Conservation (phyloP, 2,888 invertebrate genomes). For the Pristionchus exspectatus region DNA sequence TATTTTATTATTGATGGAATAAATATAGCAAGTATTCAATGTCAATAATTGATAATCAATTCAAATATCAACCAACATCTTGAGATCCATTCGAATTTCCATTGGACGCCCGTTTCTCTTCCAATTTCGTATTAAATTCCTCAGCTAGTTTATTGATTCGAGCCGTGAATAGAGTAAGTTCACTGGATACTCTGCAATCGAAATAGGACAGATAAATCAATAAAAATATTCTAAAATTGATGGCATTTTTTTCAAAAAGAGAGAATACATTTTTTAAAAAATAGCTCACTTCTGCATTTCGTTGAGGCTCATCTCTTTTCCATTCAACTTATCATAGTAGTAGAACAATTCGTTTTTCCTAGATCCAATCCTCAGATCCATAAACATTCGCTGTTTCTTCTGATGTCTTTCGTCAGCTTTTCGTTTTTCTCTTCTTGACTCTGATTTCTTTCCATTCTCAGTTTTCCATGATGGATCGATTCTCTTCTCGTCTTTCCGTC, state of each 20-base stretch:
- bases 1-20: neutral
- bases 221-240: too few species aligned
- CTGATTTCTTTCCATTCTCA: neutral
- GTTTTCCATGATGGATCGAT: constrained; percentile 10
- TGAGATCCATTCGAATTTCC: neutral
- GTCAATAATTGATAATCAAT: neutral
- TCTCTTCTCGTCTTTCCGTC: neutral
- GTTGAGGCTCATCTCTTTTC: neutral
- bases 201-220: neutral
- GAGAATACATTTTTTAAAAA: too few species aligned
- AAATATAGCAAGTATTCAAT: neutral
- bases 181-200: neutral
- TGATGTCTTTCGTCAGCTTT: neutral
- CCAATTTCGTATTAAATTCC: neutral
- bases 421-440: neutral
- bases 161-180: neutral
- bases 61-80: neutral
- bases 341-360: constrained; percentile 15
- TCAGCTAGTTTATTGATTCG: neutral
- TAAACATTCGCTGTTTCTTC: neutral
- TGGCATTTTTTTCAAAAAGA: too few species aligned
- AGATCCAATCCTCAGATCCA: constrained; percentile 19
- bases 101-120: neutral
- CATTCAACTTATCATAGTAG: constrained; percentile 34
- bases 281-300: constrained; percentile 26